Conservation (phyloP, 1,140 invertebrate genomes). For the Atta colombica region DNA sequence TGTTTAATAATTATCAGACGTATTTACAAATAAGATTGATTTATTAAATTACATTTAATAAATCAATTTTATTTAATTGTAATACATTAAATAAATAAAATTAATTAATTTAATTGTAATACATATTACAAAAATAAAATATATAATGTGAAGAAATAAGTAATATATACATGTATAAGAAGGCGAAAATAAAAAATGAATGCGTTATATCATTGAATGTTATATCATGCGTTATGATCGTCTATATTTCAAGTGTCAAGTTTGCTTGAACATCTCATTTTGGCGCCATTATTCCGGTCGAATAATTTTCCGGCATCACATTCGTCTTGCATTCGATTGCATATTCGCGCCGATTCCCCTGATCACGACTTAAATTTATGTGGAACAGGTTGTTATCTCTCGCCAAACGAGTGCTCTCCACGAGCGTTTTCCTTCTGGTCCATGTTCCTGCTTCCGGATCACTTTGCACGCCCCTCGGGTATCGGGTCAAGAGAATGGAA, state of each 20-base stretch:
- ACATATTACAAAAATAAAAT: background rate
- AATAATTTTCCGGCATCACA: conserved; percentile 38
- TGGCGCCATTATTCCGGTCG: conserved; percentile 27
- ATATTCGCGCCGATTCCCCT: conserved; percentile 34
- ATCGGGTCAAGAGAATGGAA: conserved; percentile 71
- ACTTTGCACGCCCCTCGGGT: conserved; percentile 23
- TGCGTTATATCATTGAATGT: background rate
- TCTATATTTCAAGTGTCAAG: conserved; percentile 26
- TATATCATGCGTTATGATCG: background rate
- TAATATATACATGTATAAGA: background rate
- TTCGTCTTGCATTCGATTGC: conserved; percentile 45
- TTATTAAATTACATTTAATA: background rate
- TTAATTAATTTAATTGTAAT: background rate
- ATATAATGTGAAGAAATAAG: background rate
- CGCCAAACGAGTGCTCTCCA: conserved; percentile 57
- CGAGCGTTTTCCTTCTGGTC: conserved; percentile 42
- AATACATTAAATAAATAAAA: too few relatives aligned
- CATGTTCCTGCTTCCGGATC: conserved; percentile 12
- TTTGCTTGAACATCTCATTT: conserved; percentile 22
- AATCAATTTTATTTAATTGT: too few relatives aligned
- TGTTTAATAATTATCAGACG: background rate
- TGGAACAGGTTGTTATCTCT: conserved; percentile 51
- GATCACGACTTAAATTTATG: conserved; percentile 59
- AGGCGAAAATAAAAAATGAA: background rate
- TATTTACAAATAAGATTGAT: background rate